These are phyloP conservation scores for Drosophila ohnishii DNA, from an alignment of 1,140 invertebrate genomes.

Conservation along the genomic window DNA sequence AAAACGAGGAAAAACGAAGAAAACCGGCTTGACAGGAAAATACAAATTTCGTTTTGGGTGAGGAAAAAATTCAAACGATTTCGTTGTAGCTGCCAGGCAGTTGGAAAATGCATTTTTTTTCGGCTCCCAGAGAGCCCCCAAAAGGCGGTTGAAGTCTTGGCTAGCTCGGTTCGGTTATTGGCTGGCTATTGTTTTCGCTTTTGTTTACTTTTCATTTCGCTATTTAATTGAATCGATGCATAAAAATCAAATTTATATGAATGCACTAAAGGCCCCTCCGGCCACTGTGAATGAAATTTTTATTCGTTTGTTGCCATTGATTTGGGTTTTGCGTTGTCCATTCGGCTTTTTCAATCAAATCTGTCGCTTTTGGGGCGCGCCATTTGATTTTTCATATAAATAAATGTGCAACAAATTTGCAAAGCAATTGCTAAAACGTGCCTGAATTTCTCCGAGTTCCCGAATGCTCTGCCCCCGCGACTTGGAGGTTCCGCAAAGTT, in stretches of 20 bases:
- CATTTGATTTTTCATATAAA: slow-evolving; percentile 41
- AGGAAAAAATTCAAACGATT: slow-evolving; percentile 73
- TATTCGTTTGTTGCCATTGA: slow-evolving; percentile 37
- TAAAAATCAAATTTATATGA: slow-evolving; percentile 46
- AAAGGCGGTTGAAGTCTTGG: slow-evolving; percentile 1
- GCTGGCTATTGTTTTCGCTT: slow-evolving; percentile 18
- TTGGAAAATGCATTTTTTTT: slow-evolving; percentile 36
- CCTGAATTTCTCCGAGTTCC: slow-evolving; percentile 14
- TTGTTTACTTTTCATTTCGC: slow-evolving; percentile 29
- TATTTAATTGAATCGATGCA: slow-evolving; percentile 31
- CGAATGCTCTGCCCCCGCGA: slow-evolving; percentile 21
- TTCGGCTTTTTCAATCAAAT: slow-evolving; percentile 31
- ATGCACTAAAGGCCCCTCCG: slow-evolving; percentile 19
- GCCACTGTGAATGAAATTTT: slow-evolving; percentile 35
- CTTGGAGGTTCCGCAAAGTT: slow-evolving; percentile 9
- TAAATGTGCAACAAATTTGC: slow-evolving; percentile 38
- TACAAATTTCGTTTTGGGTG: slow-evolving; percentile 75
- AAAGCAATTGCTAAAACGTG: slow-evolving; percentile 38
- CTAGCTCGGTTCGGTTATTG: slow-evolving; percentile 15
- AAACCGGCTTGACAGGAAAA: slow-evolving; percentile 78
- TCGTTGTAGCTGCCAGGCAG: slow-evolving; percentile 11
- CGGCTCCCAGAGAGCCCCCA: slow-evolving; percentile 12
- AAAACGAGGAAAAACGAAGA: slow-evolving; percentile 25
- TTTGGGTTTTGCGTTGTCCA: slow-evolving; percentile 21
- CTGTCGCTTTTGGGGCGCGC: slow-evolving; percentile 21